Percentiles rank a stretch among this genome's conserved stretches.
phyloP scores from a whole-genome alignment of 2,797 vertebrate genomes.

The Onychomys torridus region DNA sequence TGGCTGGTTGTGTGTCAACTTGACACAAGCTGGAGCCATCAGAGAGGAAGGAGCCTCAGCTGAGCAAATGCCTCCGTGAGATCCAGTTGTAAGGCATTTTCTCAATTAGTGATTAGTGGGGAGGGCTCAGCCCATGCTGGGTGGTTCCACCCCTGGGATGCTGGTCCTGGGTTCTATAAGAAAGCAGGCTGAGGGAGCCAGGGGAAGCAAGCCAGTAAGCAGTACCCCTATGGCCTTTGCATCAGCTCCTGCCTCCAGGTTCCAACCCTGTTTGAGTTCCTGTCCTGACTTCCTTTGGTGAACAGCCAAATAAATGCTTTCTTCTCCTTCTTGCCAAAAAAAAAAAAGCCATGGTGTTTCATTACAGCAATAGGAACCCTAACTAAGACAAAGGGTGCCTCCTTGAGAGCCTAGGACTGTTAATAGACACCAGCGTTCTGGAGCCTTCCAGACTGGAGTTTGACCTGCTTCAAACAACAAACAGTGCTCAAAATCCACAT shows the following conservation, averaged over 20 bases:
- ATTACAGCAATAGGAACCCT: neutral
- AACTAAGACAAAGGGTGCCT: neutral
- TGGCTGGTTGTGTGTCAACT: neutral
- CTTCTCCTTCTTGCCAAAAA: neutral
- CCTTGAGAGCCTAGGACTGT: neutral
- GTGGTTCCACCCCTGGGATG: neutral
- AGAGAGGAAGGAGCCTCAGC: neutral
- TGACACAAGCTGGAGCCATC: neutral
- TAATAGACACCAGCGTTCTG: neutral
- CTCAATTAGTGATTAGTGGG: neutral
- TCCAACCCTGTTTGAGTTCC: neutral
- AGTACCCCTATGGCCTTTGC: neutral
- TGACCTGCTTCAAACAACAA: neutral
- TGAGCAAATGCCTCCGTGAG: neutral
- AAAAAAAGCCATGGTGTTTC: neutral
- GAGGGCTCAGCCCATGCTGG: neutral
- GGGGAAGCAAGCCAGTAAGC: neutral
- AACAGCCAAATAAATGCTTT: neutral
- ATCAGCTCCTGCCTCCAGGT: neutral
- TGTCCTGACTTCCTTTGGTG: neutral
- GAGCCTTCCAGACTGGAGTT: neutral
- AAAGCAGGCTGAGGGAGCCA: neutral
- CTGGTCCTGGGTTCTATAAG: neutral
- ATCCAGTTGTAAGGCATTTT: neutral
- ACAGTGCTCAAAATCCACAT: neutral